These are phyloP conservation scores for Cheilosia scutellata DNA, from an alignment of 2,888 invertebrate species.

Conservation along the genomic window DNA sequence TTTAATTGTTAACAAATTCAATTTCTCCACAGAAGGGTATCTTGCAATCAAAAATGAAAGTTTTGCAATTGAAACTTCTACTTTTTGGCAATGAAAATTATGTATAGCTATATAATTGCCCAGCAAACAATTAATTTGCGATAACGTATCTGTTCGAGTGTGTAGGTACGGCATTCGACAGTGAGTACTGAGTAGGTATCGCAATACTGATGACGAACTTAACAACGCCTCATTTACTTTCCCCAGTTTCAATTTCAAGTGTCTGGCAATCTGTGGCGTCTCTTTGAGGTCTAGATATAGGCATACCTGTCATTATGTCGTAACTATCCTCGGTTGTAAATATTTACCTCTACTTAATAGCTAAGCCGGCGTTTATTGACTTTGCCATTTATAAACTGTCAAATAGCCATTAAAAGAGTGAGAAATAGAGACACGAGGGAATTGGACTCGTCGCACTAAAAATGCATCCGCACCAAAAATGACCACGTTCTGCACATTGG, in stretches of 20 bases:
- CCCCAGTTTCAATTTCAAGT: not conserved
- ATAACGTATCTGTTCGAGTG: not conserved
- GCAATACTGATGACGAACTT: not conserved
- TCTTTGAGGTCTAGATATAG: not conserved
- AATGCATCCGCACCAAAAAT: not conserved
- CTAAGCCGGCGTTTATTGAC: constrained; percentile 42
- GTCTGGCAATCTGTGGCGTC: constrained; percentile 21
- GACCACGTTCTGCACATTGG: constrained; percentile 48
- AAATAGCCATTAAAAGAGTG: constrained; percentile 33
- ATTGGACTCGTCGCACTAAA: not conserved
- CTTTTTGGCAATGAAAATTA: constrained; percentile 32
- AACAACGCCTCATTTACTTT: constrained; percentile 4
- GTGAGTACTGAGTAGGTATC: not conserved
- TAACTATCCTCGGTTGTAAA: constrained; percentile 7
- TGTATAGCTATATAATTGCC: constrained; percentile 1
- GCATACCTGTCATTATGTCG: not conserved
- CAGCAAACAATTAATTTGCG: constrained; percentile 26
- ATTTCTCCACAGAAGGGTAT: constrained; percentile 49
- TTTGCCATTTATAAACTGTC: constrained; percentile 45
- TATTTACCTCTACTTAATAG: constrained; percentile 28
- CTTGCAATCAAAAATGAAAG: constrained; percentile 57
- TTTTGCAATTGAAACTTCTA: not conserved
- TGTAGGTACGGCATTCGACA: not conserved
- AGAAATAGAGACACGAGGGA: not conserved
- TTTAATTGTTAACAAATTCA: constrained; percentile 55